Evolutionary conservation across 1,140 invertebrate species (phyloP), one percentile per base, ranked within the genome.

Genomic region (Musca domestica): DNA sequence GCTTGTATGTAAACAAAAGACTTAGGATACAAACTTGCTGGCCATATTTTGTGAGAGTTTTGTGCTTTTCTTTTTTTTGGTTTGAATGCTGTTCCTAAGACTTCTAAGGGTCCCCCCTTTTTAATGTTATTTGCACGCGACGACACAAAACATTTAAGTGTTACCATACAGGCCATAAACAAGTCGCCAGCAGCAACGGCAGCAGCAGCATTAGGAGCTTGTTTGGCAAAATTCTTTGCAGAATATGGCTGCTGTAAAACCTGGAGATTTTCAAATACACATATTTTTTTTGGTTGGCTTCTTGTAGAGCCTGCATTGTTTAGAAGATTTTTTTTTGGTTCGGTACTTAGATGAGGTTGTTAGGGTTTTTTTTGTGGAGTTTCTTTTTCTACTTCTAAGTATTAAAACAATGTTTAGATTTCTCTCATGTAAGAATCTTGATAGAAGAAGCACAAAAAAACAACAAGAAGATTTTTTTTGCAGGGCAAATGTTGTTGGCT

Each of bases 91-190:
- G 27, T 30, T 30, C 9, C 9, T 4, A 30, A 9, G 27, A 30
- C 3, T 30, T 30, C 27, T 30, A 30, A 30, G 27, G 27, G 3
- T 30, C 27, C 27, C 9, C 27, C 27, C 27, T 30, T n/a, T n/a
- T 30, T 30, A 27, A 58, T 58, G 54, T 15, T 58, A 30, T n/a
- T 58, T 58, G 54, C 54, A 58, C 54, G 54, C 25, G 54, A 58
- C 54, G 17, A n/a, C 54, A 30, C 27, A 30, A 30, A 30, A 58
- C 27, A 58, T 56, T 58, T 58, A 58, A 58, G 54, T 58, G 54
- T 58, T 58, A 58, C 25, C 27, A 30, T 58, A 58, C 54, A 58
- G 27, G 54, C 54, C 54, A 58, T 58, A 58, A 58, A 58, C 54
- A 58, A 27, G 54, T 58, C 54, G 54, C 54, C 54, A 58, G 27